Base-by-base conservation (phyloP, 2,797 vertebrate species). In the Enteromius mattozi region DNA sequence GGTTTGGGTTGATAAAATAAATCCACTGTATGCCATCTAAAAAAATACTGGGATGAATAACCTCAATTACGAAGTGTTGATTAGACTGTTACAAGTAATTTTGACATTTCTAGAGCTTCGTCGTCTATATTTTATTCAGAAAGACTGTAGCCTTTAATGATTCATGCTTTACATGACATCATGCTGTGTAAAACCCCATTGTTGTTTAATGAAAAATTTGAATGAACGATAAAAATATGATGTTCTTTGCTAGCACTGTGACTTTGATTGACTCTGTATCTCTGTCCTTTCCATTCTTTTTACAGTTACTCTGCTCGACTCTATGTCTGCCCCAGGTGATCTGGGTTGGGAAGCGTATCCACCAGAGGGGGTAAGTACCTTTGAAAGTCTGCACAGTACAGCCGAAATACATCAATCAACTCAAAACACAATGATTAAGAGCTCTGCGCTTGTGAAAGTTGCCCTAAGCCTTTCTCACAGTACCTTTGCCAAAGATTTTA, bases 321-420 rank as follows among this genome's bases (percentile, higher is more conserved):
- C 96, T 71, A 95, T 95, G 94, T 96, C 95, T 6, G 94, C 96
- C 9, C 93, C 94, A 84, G 96, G 95, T 85, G 95, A 96, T 92
- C 94, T 96, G 71, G 95, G 95, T 85, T 96, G 96, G 96, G 95
- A 96, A 92, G 95, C 96, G 10, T 96, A 95, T 89, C 96, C 96
- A 87, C 92, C 94, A 84, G 96, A 96, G 78, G 96, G 96, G 91
- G 96, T 96, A 93, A 95, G 95, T 88, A 84, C 35, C 59, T 78
- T 69, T 88, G 47, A 75, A 13, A 54, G n/a, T 63, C 54, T 40
- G 54, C 80, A 17, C 9, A 40, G 21, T 49, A n/a, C 5, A 56
- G n/a, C 54, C 10, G 4, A 56, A 45, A 16, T 56, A 69, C 5
- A 42, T 13, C 12, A 40, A 17, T 7, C 66, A 59, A 21, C 17